Conservation (phyloP, 1,140 invertebrate species). For the Bombyx mandarina region DNA sequence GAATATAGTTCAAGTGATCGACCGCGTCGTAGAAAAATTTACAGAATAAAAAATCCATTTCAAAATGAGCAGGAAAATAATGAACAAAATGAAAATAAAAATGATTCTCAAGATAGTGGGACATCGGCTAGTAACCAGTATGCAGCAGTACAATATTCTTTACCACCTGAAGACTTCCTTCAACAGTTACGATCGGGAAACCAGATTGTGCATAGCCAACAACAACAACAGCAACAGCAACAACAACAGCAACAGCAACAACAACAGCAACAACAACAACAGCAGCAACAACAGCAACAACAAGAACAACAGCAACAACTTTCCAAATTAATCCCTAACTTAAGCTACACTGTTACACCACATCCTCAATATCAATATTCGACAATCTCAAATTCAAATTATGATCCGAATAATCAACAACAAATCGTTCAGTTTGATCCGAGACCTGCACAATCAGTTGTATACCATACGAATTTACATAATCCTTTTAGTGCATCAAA, state of each 20-base stretch:
- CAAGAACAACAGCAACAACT: conserved; percentile 29
- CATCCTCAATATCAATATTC: conserved; percentile 54
- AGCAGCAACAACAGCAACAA: conserved; percentile 29
- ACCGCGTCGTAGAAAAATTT: conserved; percentile 44
- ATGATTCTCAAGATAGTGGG: conserved; percentile 41
- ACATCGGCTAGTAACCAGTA: conserved; percentile 63
- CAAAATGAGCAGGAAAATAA: conserved; percentile 36
- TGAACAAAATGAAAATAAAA: conserved; percentile 23
- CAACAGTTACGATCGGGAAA: conserved; percentile 55
- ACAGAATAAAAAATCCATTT: conserved; percentile 61
- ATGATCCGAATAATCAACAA: conserved; percentile 42
- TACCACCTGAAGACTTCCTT: conserved; percentile 65
- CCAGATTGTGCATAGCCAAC: conserved; percentile 39
- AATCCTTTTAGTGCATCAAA: conserved; percentile 43
- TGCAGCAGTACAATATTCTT: conserved; percentile 57
- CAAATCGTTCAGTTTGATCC: conserved; percentile 43
- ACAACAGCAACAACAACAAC: conserved; percentile 27
- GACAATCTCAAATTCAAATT: conserved; percentile 35
- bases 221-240: conserved; percentile 20
- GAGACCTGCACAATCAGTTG: conserved; percentile 35
- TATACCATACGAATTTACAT: conserved; percentile 36
- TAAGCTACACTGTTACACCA: conserved; percentile 52
- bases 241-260: conserved; percentile 28
- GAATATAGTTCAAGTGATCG: conserved; percentile 35
- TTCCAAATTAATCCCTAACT: conserved; percentile 39